Conservation (phyloP, 1,140 invertebrate species). For the Bathynomus jamesi region DNA sequence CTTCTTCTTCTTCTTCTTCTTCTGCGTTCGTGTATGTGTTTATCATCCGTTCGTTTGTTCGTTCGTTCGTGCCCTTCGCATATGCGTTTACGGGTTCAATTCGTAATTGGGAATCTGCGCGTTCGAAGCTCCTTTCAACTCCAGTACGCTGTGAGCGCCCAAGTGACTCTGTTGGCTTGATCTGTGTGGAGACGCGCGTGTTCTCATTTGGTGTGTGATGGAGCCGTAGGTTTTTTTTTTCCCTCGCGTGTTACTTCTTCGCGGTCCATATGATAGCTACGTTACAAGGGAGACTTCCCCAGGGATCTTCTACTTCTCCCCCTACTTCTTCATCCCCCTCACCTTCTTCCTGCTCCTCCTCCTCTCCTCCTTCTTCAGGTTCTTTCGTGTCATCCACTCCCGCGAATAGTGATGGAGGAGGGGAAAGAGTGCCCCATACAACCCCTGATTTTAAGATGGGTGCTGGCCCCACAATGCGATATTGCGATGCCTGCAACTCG, state of each 20-base stretch:
- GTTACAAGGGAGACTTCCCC: not conserved
- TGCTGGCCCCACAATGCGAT: constrained; percentile 7
- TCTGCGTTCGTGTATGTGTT: not conserved
- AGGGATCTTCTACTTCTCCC: not conserved
- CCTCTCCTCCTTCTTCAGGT: not conserved
- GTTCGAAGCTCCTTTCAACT: not conserved
- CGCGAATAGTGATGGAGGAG: not conserved
- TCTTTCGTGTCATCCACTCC: too few relatives aligned
- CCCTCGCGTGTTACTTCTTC: not conserved
- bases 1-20: not conserved
- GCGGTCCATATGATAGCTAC: not conserved
- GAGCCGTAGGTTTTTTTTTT: not conserved
- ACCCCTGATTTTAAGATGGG: not conserved
- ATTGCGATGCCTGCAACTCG: constrained; percentile 35
- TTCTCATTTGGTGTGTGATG: not conserved
- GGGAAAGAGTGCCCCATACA: not conserved
- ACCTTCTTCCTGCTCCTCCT: not conserved
- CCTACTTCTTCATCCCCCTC: not conserved
- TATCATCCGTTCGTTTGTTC: not conserved
- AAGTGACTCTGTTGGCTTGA: not conserved
- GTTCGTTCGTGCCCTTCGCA: not conserved
- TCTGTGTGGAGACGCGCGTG: not conserved
- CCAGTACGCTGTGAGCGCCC: not conserved
- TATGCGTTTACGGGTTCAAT: not conserved
- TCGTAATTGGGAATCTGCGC: not conserved